These are phyloP conservation scores for Mionectes olivaceus DNA, from an alignment of 2,797 vertebrate genomes.

Conservation along the genomic window DNA sequence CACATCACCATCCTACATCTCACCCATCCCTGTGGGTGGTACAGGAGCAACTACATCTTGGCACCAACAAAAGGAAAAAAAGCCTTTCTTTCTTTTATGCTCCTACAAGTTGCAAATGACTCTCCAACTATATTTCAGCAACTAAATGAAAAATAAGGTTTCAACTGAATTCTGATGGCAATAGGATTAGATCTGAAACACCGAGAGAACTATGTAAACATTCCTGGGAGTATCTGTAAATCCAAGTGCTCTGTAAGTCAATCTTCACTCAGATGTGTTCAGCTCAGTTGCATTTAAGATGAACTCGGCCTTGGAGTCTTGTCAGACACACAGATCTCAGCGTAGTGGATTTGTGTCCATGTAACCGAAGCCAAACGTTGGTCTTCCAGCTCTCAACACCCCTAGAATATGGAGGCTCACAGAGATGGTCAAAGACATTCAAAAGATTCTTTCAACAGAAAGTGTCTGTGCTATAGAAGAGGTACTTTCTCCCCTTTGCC, in stretches of 20 bases:
- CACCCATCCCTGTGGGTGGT: not conserved
- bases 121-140: constrained; percentile 53
- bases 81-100: not conserved
- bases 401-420: not conserved
- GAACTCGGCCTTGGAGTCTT: constrained; percentile 23
- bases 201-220: constrained; percentile 58
- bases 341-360: accelerated
- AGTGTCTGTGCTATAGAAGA: accelerated
- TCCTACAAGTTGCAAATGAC: constrained; percentile 14
- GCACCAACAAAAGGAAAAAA: not conserved
- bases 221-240: constrained; percentile 26
- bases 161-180: constrained; percentile 59
- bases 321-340: not conserved
- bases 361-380: not conserved
- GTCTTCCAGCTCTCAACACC: not conserved
- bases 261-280: constrained; percentile 12
- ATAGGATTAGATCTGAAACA: constrained; percentile 59
- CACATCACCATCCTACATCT: not conserved
- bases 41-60: not conserved
- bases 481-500: not conserved
- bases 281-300: not conserved
- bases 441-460: not conserved
- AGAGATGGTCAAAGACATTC: not conserved
- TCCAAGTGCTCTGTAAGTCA: constrained; percentile 56
- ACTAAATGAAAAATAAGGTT: constrained; percentile 63